These are phyloP conservation scores for Fregetta grallaria DNA, from an alignment of 2,113 vertebrate species.

Conservation along the genomic window DNA sequence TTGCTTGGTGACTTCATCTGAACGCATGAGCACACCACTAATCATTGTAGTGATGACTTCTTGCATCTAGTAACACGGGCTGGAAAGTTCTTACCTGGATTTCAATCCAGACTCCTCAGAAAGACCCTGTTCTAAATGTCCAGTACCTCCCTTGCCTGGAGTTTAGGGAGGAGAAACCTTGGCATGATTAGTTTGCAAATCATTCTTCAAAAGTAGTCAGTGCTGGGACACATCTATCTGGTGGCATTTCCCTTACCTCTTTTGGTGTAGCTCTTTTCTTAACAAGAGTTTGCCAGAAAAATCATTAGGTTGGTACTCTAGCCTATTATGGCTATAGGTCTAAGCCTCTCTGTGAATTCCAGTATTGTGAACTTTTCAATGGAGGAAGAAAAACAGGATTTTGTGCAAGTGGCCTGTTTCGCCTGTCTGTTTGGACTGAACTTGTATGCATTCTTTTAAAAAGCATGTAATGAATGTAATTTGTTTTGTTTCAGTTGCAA, in stretches of 20 bases:
- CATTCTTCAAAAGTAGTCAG: neutral
- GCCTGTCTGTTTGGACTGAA: neutral
- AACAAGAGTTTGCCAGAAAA: neutral
- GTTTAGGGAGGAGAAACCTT: neutral
- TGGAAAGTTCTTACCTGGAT: neutral
- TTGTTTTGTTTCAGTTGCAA: constrained; percentile 81
- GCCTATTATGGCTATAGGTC: neutral
- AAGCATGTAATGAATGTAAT: neutral
- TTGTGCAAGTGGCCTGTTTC: neutral
- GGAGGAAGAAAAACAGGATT: neutral
- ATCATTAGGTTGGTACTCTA: neutral
- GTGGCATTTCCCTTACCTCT: neutral
- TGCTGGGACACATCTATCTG: neutral
- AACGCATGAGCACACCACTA: neutral
- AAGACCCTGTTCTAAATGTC: neutral
- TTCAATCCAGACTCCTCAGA: neutral
- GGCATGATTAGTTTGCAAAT: neutral
- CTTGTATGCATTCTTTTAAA: neutral
- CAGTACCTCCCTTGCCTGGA: neutral
- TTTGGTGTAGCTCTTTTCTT: neutral
- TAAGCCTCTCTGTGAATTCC: neutral
- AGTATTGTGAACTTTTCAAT: neutral
- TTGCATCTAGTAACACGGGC: neutral
- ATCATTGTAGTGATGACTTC: neutral
- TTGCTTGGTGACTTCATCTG: neutral